Evolutionary conservation across 2,888 invertebrate genomes (phyloP).

Genomic region (Zaprionus lineosus): DNA sequence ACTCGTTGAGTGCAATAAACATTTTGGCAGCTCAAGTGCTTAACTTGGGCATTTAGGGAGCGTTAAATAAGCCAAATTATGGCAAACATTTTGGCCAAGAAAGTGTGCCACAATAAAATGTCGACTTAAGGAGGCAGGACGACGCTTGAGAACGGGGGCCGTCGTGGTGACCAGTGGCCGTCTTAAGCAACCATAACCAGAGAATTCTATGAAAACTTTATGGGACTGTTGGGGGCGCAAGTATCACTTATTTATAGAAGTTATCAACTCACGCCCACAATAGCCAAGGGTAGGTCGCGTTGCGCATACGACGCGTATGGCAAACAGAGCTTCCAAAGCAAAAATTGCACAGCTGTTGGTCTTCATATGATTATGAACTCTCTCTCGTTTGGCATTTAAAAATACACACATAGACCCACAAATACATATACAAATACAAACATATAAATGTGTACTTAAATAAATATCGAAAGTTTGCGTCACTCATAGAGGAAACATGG

Average conservation of each 20-base stretch:
- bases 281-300: background rate
- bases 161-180: too few relatives aligned
- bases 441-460: slow-evolving; percentile 9
- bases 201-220: slow-evolving; percentile 28
- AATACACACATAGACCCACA: too few relatives aligned
- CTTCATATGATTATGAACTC: slow-evolving; percentile 18
- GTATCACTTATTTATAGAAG: slow-evolving; percentile 37
- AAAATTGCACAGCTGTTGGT: slow-evolving; percentile 29
- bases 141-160: too few relatives aligned
- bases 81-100: slow-evolving; percentile 20
- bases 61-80: slow-evolving; percentile 49
- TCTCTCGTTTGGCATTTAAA: background rate
- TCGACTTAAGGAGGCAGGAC: slow-evolving; percentile 11
- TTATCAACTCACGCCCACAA: slow-evolving; percentile 11
- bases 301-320: slow-evolving; percentile 24
- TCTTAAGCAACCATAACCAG: too few relatives aligned
- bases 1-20: slow-evolving; percentile 30
- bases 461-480: slow-evolving; percentile 37
- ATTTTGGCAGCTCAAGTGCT: slow-evolving; percentile 33
- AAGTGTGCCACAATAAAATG: slow-evolving; percentile 24
- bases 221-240: slow-evolving; percentile 26
- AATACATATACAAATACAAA: background rate
- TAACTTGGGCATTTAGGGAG: slow-evolving; percentile 22
- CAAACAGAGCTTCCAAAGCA: too few relatives aligned
- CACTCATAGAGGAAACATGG: slow-evolving; percentile 12